Evolutionary conservation across 2,888 invertebrate species (phyloP).

Genomic region (Drosophila lutescens): DNA sequence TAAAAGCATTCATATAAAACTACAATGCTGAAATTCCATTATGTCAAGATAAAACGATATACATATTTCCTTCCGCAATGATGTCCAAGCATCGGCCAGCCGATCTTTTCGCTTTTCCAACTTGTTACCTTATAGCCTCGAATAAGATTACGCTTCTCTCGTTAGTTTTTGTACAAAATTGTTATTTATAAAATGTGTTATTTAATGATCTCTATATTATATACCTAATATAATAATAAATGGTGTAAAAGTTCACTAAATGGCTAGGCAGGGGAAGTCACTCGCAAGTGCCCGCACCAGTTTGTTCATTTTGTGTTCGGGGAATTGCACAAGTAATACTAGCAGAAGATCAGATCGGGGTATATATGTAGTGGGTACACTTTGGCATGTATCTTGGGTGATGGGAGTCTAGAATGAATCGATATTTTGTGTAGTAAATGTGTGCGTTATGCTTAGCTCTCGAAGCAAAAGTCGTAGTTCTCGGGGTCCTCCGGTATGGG

Average conservation of each 20-base stretch:
- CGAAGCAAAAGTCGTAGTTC: conserved; percentile 92
- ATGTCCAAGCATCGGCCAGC: conserved; percentile 21
- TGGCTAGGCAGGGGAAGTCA: conserved; percentile 37
- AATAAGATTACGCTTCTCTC: conserved; percentile 63
- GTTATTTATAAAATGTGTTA: conserved; percentile 71
- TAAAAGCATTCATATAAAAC: not conserved
- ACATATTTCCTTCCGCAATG: not conserved
- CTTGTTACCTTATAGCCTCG: conserved; percentile 27
- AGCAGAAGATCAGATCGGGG: conserved; percentile 45
- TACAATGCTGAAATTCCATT: not conserved
- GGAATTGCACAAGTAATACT: conserved; percentile 74
- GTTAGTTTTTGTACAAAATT: conserved; percentile 69
- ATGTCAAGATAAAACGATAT: not conserved
- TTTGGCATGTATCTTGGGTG: conserved; percentile 68
- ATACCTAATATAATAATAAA: conserved; percentile 64
- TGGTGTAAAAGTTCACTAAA: conserved; percentile 63
- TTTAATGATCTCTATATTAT: conserved; percentile 66
- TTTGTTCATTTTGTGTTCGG: conserved; percentile 50
- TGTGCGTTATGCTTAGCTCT: conserved; percentile 71
- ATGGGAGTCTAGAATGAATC: conserved; percentile 28
- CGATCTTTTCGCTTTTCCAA: conserved; percentile 34
- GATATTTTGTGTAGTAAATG: not conserved
- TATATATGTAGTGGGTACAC: conserved; percentile 55
- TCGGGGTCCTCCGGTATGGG: conserved; percentile 96
- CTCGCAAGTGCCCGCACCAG: conserved; percentile 7